Evolutionary conservation across 1,140 invertebrate species (phyloP).

Genomic region (Drosophila sucinea): DNA sequence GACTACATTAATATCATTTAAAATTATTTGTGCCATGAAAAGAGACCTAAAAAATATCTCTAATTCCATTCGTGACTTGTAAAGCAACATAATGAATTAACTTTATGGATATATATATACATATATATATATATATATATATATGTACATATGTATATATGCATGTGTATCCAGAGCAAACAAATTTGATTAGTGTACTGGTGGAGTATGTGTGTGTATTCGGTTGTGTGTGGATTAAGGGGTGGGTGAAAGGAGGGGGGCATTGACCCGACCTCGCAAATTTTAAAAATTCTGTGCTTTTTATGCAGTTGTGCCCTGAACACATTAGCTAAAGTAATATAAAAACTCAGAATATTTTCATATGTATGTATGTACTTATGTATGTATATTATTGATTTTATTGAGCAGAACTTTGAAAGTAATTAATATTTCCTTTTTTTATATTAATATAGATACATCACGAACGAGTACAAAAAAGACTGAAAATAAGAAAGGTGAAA

Average conservation of each 20-base stretch:
- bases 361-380: too few species aligned
- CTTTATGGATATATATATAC: background rate
- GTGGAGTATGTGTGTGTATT: background rate
- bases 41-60: background rate
- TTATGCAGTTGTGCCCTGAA: too few species aligned
- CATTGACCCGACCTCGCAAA: background rate
- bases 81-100: background rate
- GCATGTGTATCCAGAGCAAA: slow-evolving; percentile 5
- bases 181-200: slow-evolving; percentile 1
- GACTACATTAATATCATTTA: background rate
- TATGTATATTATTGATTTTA: background rate
- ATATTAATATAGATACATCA: slow-evolving; percentile 63
- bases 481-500: slow-evolving; percentile 71
- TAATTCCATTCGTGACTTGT: background rate
- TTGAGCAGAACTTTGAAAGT: background rate
- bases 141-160: too few species aligned
- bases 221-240: background rate
- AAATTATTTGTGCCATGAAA: background rate
- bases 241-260: background rate
- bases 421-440: slow-evolving; percentile 1
- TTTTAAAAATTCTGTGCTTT: background rate
- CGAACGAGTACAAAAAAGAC: slow-evolving; percentile 69
- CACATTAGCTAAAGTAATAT: background rate
- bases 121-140: too few species aligned
- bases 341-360: background rate